Conservation (phyloP, 2,113 vertebrate species). For the Plestiodon gilberti region DNA sequence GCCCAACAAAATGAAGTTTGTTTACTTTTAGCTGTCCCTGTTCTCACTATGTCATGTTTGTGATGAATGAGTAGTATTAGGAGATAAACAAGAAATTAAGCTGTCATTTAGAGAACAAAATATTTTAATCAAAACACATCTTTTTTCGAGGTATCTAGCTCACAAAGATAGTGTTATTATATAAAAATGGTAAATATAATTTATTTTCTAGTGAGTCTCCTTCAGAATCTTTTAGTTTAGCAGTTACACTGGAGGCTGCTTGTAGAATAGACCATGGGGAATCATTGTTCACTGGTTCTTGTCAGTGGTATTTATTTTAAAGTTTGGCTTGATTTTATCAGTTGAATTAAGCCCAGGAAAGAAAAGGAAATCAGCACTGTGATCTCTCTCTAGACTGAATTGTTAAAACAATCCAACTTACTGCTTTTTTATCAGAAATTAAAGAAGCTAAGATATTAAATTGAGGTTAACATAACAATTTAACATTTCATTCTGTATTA, state of each 20-base stretch:
- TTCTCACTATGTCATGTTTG: background rate
- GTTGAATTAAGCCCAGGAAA: background rate
- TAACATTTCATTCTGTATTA: background rate
- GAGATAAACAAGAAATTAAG: slow-evolving; percentile 10
- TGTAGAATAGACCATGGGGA: background rate
- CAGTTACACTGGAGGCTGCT: background rate
- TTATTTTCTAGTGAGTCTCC: slow-evolving; percentile 2
- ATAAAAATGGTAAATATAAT: slow-evolving; percentile 6
- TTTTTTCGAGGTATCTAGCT: background rate
- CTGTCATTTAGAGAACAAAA: slow-evolving; percentile 4
- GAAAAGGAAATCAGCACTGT: background rate
- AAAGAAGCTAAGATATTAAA: background rate
- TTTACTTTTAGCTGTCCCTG: background rate
- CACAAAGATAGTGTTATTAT: slow-evolving; percentile 1
- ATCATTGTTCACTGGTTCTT: background rate
- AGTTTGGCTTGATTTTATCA: background rate
- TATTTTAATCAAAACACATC: slow-evolving; percentile 19
- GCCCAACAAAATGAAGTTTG: background rate
- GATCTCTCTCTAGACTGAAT: background rate
- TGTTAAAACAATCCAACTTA: background rate
- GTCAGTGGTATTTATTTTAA: slow-evolving; percentile 20
- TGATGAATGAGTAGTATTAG: slow-evolving; percentile 6
- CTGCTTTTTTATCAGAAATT: background rate
- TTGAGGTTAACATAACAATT: background rate
- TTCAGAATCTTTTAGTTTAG: background rate